phyloP scores from a whole-genome alignment of 64 coral and sea anemone species.

The Stichodactyla helianthus region DNA sequence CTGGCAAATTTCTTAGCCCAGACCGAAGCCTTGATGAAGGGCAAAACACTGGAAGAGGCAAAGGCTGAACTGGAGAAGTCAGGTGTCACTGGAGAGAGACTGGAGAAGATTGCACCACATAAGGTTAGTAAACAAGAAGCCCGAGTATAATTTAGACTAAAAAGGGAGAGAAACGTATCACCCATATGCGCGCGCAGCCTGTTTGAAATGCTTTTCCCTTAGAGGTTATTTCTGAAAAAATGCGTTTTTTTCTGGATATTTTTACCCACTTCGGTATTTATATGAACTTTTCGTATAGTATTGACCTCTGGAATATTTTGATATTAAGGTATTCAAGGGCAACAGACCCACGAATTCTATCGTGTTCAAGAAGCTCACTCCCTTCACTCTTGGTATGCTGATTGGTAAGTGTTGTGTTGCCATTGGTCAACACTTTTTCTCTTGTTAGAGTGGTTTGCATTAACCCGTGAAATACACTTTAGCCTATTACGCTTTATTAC shows the following conservation, averaged over 20 bases:
- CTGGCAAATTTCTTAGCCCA: constrained; percentile 97
- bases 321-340: constrained; percentile 74
- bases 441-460: too few species aligned
- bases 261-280: not conserved
- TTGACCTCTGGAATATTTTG: not conserved
- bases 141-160: too few species aligned
- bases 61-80: constrained; percentile 57
- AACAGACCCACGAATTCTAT: constrained; percentile 95
- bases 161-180: too few species aligned
- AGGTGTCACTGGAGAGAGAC: constrained; percentile 48
- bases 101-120: constrained; percentile 69
- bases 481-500: too few species aligned
- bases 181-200: too few species aligned
- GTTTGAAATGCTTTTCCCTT: too few species aligned
- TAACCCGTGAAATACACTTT: too few species aligned
- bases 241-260: too few species aligned
- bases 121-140: constrained; percentile 44
- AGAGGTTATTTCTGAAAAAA: too few species aligned
- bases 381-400: constrained; percentile 70
- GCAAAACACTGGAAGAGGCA: constrained; percentile 82
- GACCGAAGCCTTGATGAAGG: constrained; percentile 97
- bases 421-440: not conserved
- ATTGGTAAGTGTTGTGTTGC: constrained; percentile 60
- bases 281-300: not conserved
- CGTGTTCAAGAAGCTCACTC: constrained; percentile 83